phyloP scores from a whole-genome alignment of 2,888 invertebrate genomes.

The Paralinhomoeus sp. region DNA sequence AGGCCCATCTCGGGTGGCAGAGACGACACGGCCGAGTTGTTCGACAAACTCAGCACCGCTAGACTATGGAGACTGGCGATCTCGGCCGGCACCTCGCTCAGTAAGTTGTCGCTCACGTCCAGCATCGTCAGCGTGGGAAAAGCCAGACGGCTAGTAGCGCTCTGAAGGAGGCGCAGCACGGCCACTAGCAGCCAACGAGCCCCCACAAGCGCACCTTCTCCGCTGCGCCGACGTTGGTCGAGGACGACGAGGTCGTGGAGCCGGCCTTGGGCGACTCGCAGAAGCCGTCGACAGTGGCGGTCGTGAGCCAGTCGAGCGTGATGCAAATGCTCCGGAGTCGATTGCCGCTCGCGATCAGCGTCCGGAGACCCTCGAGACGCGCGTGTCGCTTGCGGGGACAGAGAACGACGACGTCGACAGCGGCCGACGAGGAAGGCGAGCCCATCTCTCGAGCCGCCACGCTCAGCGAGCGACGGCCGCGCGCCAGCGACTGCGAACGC shows the following conservation, averaged over 20 bases:
- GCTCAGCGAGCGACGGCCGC: slow-evolving; percentile 19
- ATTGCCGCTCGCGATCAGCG: slow-evolving; percentile 64
- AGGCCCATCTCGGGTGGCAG: slow-evolving; percentile 86
- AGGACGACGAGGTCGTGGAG: background rate
- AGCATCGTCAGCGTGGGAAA: slow-evolving; percentile 83
- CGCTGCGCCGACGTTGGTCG: background rate
- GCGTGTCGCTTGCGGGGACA: slow-evolving; percentile 38
- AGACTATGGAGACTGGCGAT: slow-evolving; percentile 62
- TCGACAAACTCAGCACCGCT: slow-evolving; percentile 50
- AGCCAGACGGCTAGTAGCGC: slow-evolving; percentile 35
- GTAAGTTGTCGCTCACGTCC: slow-evolving; percentile 66
- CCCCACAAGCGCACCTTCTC: background rate
- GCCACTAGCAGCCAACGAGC: too few relatives aligned
- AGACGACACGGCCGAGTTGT: slow-evolving; percentile 36
- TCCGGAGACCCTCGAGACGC: slow-evolving; percentile 53
- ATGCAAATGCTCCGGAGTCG: slow-evolving; percentile 43
- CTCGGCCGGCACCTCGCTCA: slow-evolving; percentile 45
- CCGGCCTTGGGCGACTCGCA: background rate
- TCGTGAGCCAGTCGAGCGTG: background rate
- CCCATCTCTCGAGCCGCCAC: slow-evolving; percentile 10
- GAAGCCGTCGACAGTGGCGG: background rate
- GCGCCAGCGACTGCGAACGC: slow-evolving; percentile 14
- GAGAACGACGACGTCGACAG: slow-evolving; percentile 6
- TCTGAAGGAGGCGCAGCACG: too few relatives aligned
- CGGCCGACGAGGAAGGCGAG: slow-evolving; percentile 2